These are phyloP conservation scores for Resseliella maxima DNA, from an alignment of 2,888 invertebrate species.

Conservation along the genomic window DNA sequence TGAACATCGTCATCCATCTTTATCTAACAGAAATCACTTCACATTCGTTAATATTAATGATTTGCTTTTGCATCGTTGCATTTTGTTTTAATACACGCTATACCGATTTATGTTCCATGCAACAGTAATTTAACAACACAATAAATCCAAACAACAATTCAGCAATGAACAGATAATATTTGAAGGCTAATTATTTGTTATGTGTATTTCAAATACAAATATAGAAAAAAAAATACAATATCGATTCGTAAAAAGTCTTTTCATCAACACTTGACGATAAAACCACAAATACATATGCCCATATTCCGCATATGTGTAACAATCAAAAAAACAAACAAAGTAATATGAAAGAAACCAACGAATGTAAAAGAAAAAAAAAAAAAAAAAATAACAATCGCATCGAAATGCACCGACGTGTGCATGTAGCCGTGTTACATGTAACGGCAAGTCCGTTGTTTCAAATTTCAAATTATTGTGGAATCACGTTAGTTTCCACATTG, in stretches of 20 bases:
- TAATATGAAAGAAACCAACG: neutral
- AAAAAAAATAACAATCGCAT: neutral
- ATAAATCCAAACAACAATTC: neutral
- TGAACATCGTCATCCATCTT: neutral
- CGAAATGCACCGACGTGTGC: neutral
- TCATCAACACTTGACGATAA: constrained; percentile 41
- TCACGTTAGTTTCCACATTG: constrained; percentile 54
- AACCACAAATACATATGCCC: neutral
- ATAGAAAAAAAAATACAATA: neutral
- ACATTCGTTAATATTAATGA: constrained; percentile 16
- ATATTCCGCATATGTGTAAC: neutral
- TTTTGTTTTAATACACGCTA: neutral
- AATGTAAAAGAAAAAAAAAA: neutral
- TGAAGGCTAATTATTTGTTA: constrained; percentile 39
- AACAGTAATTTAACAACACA: constrained; percentile 14
- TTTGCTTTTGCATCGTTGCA: neutral
- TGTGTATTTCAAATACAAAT: neutral
- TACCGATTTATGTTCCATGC: constrained; percentile 48
- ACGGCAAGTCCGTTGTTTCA: constrained; percentile 28
- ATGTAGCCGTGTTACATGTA: constrained; percentile 11
- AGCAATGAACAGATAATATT: neutral
- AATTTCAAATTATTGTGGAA: constrained; percentile 17
- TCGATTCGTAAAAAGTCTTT: constrained; percentile 28
- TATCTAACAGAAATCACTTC: neutral
- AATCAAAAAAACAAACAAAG: neutral